A percentile compares a stretch with the other conserved stretches of the same genome.
Conservation (phyloP, 2,113 vertebrate genomes). For the Herpetotheres cachinnans region DNA sequence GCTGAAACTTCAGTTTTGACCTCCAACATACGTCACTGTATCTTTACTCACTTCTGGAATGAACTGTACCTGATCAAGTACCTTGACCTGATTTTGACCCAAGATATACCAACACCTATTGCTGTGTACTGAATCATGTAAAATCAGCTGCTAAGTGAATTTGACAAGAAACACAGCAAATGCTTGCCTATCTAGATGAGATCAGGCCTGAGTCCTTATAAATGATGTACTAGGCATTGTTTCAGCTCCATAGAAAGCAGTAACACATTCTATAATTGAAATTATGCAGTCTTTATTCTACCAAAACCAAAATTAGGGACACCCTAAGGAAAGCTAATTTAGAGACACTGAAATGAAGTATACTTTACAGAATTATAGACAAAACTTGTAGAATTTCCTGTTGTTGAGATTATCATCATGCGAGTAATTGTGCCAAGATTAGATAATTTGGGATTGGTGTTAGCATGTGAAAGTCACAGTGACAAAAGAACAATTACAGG, state of each 20-base stretch:
- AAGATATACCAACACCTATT: neutral
- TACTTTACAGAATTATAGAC: neutral
- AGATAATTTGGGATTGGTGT: neutral
- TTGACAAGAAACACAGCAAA: neutral
- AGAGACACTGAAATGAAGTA: neutral
- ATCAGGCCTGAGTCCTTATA: neutral
- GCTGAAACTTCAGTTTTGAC: neutral
- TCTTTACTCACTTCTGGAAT: neutral
- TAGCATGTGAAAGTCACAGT: neutral
- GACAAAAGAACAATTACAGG: neutral
- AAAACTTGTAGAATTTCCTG: neutral
- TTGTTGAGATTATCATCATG: neutral
- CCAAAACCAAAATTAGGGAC: neutral
- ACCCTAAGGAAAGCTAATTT: neutral
- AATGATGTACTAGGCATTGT: neutral
- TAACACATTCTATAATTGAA: neutral
- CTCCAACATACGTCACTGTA: neutral
- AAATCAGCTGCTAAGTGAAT: neutral
- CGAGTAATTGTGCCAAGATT: neutral
- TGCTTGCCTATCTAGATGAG: neutral
- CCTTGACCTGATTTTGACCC: conserved; percentile 27
- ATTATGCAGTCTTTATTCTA: neutral
- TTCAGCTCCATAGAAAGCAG: neutral
- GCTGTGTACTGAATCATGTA: neutral
- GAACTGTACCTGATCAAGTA: neutral